Conservation (phyloP, 2,888 invertebrate genomes). For the Sinelater perroti region DNA sequence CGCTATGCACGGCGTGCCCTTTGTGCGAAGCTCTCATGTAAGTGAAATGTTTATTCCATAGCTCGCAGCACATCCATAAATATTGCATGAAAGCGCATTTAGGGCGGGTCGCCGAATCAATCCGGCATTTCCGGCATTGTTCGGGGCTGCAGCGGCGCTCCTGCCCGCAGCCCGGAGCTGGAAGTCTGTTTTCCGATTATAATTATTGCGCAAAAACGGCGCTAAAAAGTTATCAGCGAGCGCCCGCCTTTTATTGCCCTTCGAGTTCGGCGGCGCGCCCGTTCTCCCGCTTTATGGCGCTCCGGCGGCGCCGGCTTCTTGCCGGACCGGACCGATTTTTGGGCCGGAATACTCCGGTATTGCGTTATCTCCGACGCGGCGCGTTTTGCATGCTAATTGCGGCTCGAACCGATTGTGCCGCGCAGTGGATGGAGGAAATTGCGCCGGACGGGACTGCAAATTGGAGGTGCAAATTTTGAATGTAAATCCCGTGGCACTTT, state of each 20-base stretch:
- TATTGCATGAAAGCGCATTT: too few relatives aligned
- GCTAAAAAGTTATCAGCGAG: slow-evolving; percentile 42
- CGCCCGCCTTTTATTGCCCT: slow-evolving; percentile 24
- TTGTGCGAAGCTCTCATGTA: too few relatives aligned
- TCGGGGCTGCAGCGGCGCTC: not conserved
- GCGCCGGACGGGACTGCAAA: not conserved
- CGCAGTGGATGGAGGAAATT: slow-evolving; percentile 1
- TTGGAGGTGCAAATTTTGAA: too few relatives aligned
- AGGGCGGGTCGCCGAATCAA: too few relatives aligned
- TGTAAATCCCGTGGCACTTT: too few relatives aligned
- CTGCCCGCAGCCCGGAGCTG: not conserved
- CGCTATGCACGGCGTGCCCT: too few relatives aligned
- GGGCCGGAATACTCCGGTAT: slow-evolving; percentile 3
- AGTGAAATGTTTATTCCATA: too few relatives aligned
- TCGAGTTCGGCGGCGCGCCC: slow-evolving; percentile 3
- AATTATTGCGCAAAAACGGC: slow-evolving; percentile 41
- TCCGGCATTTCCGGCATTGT: not conserved
- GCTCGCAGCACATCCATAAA: too few relatives aligned
- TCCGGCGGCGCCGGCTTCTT: slow-evolving; percentile 18
- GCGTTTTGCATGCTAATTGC: slow-evolving; percentile 28
- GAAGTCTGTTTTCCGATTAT: slow-evolving; percentile 41
- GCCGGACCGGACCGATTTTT: not conserved
- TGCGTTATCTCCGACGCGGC: slow-evolving; percentile 20
- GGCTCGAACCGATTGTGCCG: slow-evolving; percentile 12
- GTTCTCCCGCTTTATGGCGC: slow-evolving; percentile 25